Evolutionary conservation across 2,113 vertebrate genomes (phyloP).

Genomic region (Rallus limicola): DNA sequence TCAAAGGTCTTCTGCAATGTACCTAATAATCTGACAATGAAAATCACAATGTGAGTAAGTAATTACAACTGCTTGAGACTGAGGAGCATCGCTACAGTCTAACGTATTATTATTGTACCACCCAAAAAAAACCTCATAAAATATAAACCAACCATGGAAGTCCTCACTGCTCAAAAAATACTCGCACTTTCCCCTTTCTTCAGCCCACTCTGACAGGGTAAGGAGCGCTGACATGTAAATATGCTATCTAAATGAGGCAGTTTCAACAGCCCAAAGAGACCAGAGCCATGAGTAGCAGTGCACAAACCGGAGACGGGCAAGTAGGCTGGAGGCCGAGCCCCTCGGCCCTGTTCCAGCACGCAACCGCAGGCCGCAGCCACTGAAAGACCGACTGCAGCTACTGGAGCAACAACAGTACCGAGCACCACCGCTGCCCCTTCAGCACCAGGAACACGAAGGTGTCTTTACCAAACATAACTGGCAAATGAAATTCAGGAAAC

Average conservation of each 20-base stretch:
- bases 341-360: neutral
- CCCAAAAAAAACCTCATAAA: neutral
- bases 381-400: fast-evolving
- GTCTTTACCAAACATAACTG: neutral
- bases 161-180: neutral
- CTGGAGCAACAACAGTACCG: fast-evolving
- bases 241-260: neutral
- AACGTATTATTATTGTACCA: neutral
- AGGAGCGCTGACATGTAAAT: neutral
- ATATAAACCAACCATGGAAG: neutral
- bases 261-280: neutral
- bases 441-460: neutral
- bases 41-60: neutral
- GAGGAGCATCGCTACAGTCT: neutral
- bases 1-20: neutral
- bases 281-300: neutral
- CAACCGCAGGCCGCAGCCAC: neutral
- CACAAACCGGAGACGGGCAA: fast-evolving
- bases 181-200: neutral
- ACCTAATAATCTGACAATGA: neutral
- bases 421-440: fast-evolving
- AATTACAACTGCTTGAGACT: neutral
- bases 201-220: neutral
- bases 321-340: neutral
- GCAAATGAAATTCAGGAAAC: neutral